Conservation (phyloP, 2,797 vertebrate species). For the Parotocinclus haroldoi region DNA sequence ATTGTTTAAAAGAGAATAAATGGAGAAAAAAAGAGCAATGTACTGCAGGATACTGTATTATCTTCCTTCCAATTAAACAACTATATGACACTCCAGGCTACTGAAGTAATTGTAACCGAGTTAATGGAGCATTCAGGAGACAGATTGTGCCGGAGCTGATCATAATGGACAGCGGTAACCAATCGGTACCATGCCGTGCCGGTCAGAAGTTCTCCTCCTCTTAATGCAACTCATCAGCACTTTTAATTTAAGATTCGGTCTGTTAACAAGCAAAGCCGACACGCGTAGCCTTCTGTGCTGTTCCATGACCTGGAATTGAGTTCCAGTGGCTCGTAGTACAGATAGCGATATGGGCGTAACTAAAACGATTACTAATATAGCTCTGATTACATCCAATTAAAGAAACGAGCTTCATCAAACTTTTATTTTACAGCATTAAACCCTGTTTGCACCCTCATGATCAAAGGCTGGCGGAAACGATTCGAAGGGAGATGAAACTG, state of each 20-base stretch:
- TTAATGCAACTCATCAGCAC: constrained; percentile 33
- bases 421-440: constrained; percentile 51
- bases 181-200: background rate
- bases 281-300: constrained; percentile 33
- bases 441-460: constrained; percentile 39
- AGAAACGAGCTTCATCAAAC: constrained; percentile 58
- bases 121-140: background rate
- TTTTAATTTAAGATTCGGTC: constrained; percentile 25
- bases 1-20: too few species aligned
- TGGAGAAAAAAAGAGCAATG: too few species aligned
- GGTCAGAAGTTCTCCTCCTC: constrained; percentile 18
- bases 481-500: too few species aligned
- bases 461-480: constrained; percentile 7
- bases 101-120: too few species aligned
- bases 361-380: constrained; percentile 67
- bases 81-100: too few species aligned
- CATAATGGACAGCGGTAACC: background rate
- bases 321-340: constrained; percentile 45
- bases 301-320: constrained; percentile 41
- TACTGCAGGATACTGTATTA: too few species aligned
- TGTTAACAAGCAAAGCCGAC: constrained; percentile 42
- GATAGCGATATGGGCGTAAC: constrained; percentile 44
- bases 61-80: too few species aligned
- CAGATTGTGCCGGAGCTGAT: constrained; percentile 8
- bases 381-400: constrained; percentile 57